Evolutionary conservation across 2,888 invertebrate species (phyloP), one percentile per base, ranked within the genome.

Genomic region (Napeogenes sylphis): DNA sequence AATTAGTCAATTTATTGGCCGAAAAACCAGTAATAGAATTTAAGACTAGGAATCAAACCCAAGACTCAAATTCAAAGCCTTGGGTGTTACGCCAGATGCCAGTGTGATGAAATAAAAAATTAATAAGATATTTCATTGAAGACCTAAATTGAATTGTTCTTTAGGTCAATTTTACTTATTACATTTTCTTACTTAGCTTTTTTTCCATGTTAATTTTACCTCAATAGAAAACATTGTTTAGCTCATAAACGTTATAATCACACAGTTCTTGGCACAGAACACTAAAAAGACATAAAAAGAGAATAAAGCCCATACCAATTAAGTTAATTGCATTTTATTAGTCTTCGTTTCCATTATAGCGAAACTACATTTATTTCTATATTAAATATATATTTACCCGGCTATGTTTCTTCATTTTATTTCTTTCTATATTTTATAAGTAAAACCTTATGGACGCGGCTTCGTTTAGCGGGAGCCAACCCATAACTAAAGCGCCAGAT

Each of bases 241-340:
- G 56, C 56, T 65, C 58, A 67, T 68, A 64, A 63, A 67, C 63
- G 63, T 45, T 30, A 61, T 59, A 58, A 64, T 66, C 46, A 55
- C 62, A 53, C 64, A 58, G 63, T 63, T 68, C 63, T 68, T 64
- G 68, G 68, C 66, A 62, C 59, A 55, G 66, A 60, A 61, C 64
- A 60, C 66, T 63, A 67, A 66, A 64, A 64, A 62, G 59, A 67
- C 75, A 76, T 81, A 80, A 82, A 82, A 78, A 74, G 73, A 72
- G 75, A 80, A 83, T 77, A 75, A 79, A 80, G 78, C 77, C 77
- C 73, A 75, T 73, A 71, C 74, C 78, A 82, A 83, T 83, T 83
- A 81, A 74, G 74, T 80, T 81, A 82, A 82, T 83, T 79, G 78
- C 72, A 74, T 81, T 80, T 75, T 68, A 73, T 74, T 73, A 73